These are phyloP conservation scores for Bettongia penicillata DNA, from an alignment of 2,113 vertebrate genomes.

Conservation along the genomic window DNA sequence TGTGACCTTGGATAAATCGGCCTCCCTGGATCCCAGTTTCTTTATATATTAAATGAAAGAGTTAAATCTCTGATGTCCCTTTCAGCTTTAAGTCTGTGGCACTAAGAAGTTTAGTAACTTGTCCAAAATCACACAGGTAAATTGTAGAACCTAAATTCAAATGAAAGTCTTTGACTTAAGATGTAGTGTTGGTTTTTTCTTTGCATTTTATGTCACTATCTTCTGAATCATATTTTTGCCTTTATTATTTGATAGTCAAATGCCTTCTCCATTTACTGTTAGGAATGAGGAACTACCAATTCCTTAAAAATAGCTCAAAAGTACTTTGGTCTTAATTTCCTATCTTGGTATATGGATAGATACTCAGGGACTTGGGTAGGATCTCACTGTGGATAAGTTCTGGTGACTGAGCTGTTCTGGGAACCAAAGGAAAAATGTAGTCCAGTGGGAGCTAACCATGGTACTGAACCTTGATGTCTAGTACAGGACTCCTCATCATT, in stretches of 20 bases:
- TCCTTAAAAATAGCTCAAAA: neutral
- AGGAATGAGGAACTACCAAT: neutral
- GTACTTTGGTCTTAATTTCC: neutral
- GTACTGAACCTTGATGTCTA: neutral
- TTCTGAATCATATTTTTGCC: neutral
- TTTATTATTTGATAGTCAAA: neutral
- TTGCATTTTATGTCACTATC: neutral
- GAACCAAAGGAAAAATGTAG: neutral
- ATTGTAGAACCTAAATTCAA: neutral
- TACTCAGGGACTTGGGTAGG: neutral
- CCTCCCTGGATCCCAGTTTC: neutral
- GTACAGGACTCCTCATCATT: neutral
- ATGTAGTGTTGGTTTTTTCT: neutral
- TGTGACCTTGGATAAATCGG: neutral
- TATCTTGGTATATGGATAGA: neutral
- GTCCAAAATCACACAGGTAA: neutral
- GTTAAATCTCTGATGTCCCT: neutral
- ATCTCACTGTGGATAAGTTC: neutral
- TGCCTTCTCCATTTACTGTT: neutral
- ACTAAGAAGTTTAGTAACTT: neutral
- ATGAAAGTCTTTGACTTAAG: neutral
- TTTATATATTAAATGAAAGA: neutral
- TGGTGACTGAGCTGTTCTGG: neutral
- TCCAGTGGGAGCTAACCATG: neutral
- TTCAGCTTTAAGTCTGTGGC: neutral